A percentile compares a stretch with the other conserved stretches of the same genome.
Conservation (phyloP, 2,797 vertebrate genomes). For the Philypnodon macrostomus region DNA sequence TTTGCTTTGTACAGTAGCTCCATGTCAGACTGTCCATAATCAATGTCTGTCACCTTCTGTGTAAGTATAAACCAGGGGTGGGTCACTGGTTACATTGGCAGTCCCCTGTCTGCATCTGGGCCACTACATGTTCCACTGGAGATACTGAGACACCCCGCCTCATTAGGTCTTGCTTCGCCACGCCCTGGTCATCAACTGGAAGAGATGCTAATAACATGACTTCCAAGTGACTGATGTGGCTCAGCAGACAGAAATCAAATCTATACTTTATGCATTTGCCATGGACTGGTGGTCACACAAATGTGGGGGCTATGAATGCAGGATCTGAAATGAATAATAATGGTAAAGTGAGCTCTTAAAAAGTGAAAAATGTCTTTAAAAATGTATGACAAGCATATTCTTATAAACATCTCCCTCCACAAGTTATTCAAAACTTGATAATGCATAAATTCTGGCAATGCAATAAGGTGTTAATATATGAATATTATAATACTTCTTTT, state of each 20-base stretch:
- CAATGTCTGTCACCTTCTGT: constrained; percentile 73
- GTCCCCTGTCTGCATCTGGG: constrained; percentile 72
- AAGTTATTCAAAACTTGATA: too few species aligned
- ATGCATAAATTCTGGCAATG: too few species aligned
- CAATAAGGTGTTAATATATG: too few species aligned
- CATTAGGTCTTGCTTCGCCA: constrained; percentile 74
- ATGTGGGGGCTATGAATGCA: too few species aligned
- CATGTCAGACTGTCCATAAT: constrained; percentile 67
- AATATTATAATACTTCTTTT: too few species aligned
- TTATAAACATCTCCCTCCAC: too few species aligned
- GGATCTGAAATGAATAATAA: too few species aligned
- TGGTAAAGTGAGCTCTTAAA: too few species aligned
- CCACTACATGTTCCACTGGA: constrained; percentile 54
- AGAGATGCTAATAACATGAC: constrained; percentile 70
- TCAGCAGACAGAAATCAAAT: constrained; percentile 71
- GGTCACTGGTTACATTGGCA: constrained; percentile 62
- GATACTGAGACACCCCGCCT: constrained; percentile 61
- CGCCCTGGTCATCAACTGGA: constrained; percentile 44
- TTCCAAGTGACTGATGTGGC: constrained; percentile 62
- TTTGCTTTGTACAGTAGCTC: constrained; percentile 65
- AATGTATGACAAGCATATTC: too few species aligned
- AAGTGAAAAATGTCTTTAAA: too few species aligned
- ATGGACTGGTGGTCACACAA: constrained; percentile 56
- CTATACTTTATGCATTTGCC: constrained; percentile 78
- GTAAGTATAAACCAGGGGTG: constrained; percentile 59